Conservation (phyloP, 2,113 vertebrate species). For the Campylomormyrus numenius region DNA sequence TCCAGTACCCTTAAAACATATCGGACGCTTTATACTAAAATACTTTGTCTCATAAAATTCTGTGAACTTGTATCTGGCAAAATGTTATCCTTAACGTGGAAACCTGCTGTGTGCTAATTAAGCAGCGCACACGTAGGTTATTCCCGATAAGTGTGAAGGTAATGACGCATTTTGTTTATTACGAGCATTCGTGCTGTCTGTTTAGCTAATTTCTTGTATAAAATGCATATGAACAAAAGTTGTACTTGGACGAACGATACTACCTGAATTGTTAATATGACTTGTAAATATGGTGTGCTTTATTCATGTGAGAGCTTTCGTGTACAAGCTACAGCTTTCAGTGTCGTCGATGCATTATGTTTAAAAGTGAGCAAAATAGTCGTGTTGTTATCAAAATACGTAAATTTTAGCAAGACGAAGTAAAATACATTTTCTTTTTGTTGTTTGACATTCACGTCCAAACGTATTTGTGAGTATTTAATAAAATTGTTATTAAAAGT, state of each 20-base stretch:
- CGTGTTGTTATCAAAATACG: neutral
- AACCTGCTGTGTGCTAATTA: neutral
- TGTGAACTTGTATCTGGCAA: constrained; percentile 21
- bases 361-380: constrained; percentile 17
- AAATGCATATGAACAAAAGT: constrained; percentile 18
- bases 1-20: neutral
- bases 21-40: constrained; percentile 8
- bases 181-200: neutral
- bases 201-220: constrained; percentile 19
- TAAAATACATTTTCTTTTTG: constrained; percentile 15
- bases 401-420: constrained; percentile 17
- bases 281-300: constrained; percentile 30
- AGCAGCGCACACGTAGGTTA: neutral
- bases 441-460: constrained; percentile 49
- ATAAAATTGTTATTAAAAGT: constrained; percentile 57
- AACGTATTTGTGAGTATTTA: constrained; percentile 74
- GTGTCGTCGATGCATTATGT: constrained; percentile 21
- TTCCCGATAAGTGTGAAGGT: constrained; percentile 9
- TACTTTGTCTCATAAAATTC: neutral
- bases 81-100: constrained; percentile 12
- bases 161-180: constrained; percentile 3
- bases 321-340: constrained; percentile 11
- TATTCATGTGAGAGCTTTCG: constrained; percentile 25
- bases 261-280: constrained; percentile 32
- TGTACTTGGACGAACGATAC: constrained; percentile 20